Evolutionary conservation across 2,797 vertebrate genomes (phyloP).

Genomic region (Enteromius thamalakanensis): DNA sequence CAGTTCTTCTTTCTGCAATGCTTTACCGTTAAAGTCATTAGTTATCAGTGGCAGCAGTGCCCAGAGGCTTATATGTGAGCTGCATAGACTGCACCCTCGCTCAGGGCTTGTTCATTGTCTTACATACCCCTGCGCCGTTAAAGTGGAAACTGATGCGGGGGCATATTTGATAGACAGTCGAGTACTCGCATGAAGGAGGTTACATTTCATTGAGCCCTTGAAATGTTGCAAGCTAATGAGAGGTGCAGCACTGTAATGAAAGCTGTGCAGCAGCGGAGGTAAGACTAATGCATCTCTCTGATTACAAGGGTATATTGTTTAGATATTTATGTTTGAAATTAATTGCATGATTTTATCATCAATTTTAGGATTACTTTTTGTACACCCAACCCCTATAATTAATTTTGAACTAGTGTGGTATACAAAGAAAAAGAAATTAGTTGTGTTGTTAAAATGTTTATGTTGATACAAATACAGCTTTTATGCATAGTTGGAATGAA

Average conservation of each 20-base stretch:
- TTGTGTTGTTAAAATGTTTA: not conserved
- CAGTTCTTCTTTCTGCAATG: not conserved
- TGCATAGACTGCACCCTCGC: conserved; percentile 4
- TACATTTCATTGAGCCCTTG: conserved; percentile 24
- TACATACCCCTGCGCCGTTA: not conserved
- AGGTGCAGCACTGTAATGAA: conserved; percentile 14
- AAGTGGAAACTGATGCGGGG: conserved; percentile 1
- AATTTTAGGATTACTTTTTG: not conserved
- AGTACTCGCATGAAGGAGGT: not conserved
- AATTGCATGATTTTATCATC: not conserved
- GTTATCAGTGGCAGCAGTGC: conserved; percentile 1
- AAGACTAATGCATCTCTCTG: conserved; percentile 34
- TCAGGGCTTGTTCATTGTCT: conserved; percentile 26
- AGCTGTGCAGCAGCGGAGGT: conserved; percentile 42
- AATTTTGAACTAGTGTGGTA: not conserved
- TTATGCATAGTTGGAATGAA: not conserved
- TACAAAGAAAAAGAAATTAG: not conserved
- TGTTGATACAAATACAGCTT: not conserved
- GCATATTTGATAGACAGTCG: conserved; percentile 11
- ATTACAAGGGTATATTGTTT: not conserved
- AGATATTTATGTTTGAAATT: not conserved
- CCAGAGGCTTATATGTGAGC: conserved; percentile 22
- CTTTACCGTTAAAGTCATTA: not conserved
- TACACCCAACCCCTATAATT: not conserved
- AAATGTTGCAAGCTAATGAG: conserved; percentile 38